phyloP scores from a whole-genome alignment of 2,797 vertebrate genomes.

The Choloepus didactylus region DNA sequence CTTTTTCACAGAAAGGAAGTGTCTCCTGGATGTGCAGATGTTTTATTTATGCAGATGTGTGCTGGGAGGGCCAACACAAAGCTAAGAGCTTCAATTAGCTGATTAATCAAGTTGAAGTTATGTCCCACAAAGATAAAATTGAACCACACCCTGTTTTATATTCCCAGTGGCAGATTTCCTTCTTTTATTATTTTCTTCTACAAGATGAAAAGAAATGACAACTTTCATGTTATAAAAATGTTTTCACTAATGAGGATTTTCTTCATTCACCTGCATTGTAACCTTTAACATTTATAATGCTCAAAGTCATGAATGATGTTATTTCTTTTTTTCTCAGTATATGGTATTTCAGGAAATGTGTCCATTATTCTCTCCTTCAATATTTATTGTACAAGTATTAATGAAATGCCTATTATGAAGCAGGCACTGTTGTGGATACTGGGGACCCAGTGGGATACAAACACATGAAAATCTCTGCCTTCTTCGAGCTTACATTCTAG shows the following conservation, averaged over 20 bases:
- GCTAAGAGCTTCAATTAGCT: neutral
- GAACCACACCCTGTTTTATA: neutral
- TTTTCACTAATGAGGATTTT: neutral
- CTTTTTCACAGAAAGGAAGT: neutral
- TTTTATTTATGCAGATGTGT: neutral
- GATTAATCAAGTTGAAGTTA: neutral
- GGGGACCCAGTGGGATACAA: neutral
- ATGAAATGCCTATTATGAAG: neutral
- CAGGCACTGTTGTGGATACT: neutral
- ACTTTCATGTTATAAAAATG: neutral
- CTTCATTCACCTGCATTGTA: neutral
- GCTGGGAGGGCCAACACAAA: neutral
- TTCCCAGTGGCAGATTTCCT: neutral
- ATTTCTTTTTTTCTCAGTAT: neutral
- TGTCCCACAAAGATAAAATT: neutral
- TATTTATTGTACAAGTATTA: neutral
- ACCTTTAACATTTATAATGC: neutral
- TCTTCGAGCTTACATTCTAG: neutral
- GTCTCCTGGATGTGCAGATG: neutral
- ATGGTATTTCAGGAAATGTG: neutral
- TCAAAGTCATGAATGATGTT: neutral
- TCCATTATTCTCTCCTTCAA: neutral
- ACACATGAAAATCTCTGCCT: neutral
- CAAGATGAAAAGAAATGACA: neutral
- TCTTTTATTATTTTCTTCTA: neutral